Evolutionary conservation across 2,888 invertebrate species (phyloP), one percentile per base, ranked within the genome.

Genomic region (Nycteola revayana): DNA sequence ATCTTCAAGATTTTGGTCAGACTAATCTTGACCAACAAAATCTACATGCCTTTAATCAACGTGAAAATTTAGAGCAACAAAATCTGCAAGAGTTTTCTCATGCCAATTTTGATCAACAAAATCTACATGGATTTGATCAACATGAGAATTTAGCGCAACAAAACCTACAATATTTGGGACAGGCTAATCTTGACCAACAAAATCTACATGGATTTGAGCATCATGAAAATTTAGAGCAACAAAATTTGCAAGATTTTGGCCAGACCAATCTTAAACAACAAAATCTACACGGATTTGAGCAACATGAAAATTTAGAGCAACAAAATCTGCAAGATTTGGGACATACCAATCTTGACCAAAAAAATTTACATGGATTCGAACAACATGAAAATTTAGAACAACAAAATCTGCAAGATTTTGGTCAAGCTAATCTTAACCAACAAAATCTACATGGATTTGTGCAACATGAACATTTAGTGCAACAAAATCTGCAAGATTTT

Each of bases 391-490:
- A 51, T 25, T 36, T 46, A 27, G 46, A 14, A n/a, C n/a, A n/a
- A n/a, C n/a, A n/a, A n/a, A n/a, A n/a, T n/a, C n/a, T n/a, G n/a
- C n/a, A n/a, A n/a, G n/a, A n/a, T n/a, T n/a, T n/a, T n/a, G n/a
- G n/a, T n/a, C n/a, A n/a, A n/a, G n/a, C n/a, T n/a, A n/a, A n/a
- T n/a, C n/a, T n/a, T n/a, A n/a, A n/a, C 10, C 44, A 62, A 25
- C 31, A 44, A 22, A 37, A 49, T 6, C 9, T 36, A 7, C 25
- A 49, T 9, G 36, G 53, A 8, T 43, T 50, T 29, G 55, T 51
- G 11, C 36, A 47, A 26, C 48, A 55, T 18, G 18, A 18, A 18
- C 3, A 54, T 8, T 43, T 50, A 31, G 55, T 53, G 10, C 36
- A 47, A 26, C 48, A 55, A n/a, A 38, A 38, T 35, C 9, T 28